Evolutionary conservation across 64 coral and sea anemone species (phyloP), one percentile per base, ranked within the genome.

Genomic region (Montipora cactus): DNA sequence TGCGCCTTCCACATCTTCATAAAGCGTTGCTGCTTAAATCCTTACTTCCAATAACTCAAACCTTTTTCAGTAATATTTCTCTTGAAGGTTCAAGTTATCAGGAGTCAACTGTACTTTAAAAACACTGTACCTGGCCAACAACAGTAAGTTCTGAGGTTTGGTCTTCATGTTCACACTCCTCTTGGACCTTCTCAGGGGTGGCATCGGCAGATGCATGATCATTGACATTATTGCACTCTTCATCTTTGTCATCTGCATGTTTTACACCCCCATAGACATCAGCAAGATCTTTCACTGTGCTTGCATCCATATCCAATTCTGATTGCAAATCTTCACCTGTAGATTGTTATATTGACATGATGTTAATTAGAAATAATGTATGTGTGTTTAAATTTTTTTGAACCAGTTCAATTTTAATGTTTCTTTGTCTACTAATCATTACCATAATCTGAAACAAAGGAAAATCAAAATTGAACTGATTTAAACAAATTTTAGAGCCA

Each of bases 231-330:
- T 45, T 37, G 37, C 37, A 0, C 28, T 62, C 22, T 1, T 14
- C 20, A 44, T 15, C 53, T 61, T 86, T 62, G 10, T 8, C 61
- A 64, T 64, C 61, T 64, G 61, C 9, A 16, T 61, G 47, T 49
- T 7, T 7, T 84, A 37, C 81, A 45, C 14, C 0, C 7, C 66
- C 44, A 7, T 67, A 84, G 8, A 47, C 14, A 46, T 46, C 20
- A 80, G 2, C 37, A 68, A 50, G 82, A 71, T 50, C 64, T 13
- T 50, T 14, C 48, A 1, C 9, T 8, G 16, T 18, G 15, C 0
- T 86, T 16, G 19, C 16, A 86, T 72, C 46, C 66, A 86, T 8
- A 68, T 51, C 46, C 28, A 70, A 15, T 86, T 86, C 44, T 21
- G 22, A 11, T 81, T 81, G 79, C 37, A 44, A 37, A 25, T 61